A percentile compares a stretch with the other conserved stretches of the same genome.
These are phyloP conservation scores for Pectinophora gossypiella DNA, from an alignment of 1,140 invertebrate genomes.

Conservation along the genomic window DNA sequence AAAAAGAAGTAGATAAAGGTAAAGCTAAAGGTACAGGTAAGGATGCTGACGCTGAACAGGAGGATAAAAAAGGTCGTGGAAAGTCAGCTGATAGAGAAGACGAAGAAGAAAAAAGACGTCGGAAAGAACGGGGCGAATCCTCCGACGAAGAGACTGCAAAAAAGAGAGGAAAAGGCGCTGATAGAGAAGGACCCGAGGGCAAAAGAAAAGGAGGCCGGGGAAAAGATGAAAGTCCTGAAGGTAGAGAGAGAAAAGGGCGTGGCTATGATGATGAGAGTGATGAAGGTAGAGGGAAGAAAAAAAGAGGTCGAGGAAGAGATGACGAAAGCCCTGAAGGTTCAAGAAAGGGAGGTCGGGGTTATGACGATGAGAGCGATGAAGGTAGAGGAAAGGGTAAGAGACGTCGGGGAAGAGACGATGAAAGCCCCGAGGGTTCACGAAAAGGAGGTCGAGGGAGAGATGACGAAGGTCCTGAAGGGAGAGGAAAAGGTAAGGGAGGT, in stretches of 20 bases:
- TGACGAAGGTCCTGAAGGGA: background rate
- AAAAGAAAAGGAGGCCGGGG: background rate
- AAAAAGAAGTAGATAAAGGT: background rate
- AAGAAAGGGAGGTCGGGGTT: background rate
- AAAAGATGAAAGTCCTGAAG: constrained; percentile 3
- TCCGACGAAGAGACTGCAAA: background rate
- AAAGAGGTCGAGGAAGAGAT: constrained; percentile 1
- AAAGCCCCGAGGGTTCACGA: background rate
- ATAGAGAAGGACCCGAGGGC: constrained; percentile 8
- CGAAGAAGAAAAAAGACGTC: background rate
- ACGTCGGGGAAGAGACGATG: background rate
- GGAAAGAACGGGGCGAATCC: background rate
- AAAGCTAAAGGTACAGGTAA: background rate
- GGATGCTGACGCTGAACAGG: background rate
- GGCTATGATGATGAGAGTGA: no score
- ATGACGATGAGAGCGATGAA: constrained; percentile 18
- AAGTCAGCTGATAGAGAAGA: no score
- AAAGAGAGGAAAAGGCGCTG: constrained; percentile 1
- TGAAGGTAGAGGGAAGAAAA: background rate
- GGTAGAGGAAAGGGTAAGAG: background rate
- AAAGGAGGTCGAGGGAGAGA: background rate
- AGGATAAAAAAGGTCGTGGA: background rate
- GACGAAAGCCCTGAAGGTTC: background rate
- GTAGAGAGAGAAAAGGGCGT: background rate
- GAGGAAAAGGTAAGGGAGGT: background rate